Percentiles rank a stretch among this genome's conserved stretches.
These are phyloP conservation scores for Anadara kagoshimensis DNA, from an alignment of 1,140 invertebrate genomes.

Conservation along the genomic window DNA sequence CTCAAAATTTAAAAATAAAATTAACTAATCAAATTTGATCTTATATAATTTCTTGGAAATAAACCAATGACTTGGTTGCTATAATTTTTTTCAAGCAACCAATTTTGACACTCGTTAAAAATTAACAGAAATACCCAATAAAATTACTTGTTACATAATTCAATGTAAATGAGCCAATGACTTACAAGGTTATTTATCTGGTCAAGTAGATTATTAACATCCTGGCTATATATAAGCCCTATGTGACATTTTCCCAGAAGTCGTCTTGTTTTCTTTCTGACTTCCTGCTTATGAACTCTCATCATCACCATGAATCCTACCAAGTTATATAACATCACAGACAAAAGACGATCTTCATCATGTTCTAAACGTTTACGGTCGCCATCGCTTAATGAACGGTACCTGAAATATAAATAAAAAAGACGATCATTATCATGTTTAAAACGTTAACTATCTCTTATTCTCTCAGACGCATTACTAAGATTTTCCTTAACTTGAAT, in stretches of 20 bases:
- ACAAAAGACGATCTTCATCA: slow-evolving; percentile 97
- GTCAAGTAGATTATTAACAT: slow-evolving; percentile 97
- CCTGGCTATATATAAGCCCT: slow-evolving; percentile 96
- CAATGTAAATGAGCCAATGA: slow-evolving; percentile 32
- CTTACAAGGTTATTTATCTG: slow-evolving; percentile 94
- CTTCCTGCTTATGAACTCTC: slow-evolving; percentile 88
- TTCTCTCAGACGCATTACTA: too few relatives aligned
- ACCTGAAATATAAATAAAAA: slow-evolving; percentile 75
- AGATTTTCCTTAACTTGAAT: too few relatives aligned
- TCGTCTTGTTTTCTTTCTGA: slow-evolving; percentile 93
- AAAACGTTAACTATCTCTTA: neutral
- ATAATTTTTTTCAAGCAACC: too few relatives aligned
- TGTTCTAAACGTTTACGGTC: slow-evolving; percentile 97
- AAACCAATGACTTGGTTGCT: slow-evolving; percentile 75
- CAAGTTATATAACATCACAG: slow-evolving; percentile 96
- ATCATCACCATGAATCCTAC: slow-evolving; percentile 98
- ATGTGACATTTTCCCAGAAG: slow-evolving; percentile 98
- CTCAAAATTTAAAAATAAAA: too few relatives aligned
- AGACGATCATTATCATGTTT: neutral
- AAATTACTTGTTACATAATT: neutral
- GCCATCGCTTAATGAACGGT: slow-evolving; percentile 93
- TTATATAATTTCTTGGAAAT: neutral
- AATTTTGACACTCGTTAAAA: too few relatives aligned
- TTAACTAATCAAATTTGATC: too few relatives aligned
- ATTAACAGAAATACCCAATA: too few relatives aligned